phyloP scores from a whole-genome alignment of 2,797 vertebrate genomes.

The Helarctos malayanus region DNA sequence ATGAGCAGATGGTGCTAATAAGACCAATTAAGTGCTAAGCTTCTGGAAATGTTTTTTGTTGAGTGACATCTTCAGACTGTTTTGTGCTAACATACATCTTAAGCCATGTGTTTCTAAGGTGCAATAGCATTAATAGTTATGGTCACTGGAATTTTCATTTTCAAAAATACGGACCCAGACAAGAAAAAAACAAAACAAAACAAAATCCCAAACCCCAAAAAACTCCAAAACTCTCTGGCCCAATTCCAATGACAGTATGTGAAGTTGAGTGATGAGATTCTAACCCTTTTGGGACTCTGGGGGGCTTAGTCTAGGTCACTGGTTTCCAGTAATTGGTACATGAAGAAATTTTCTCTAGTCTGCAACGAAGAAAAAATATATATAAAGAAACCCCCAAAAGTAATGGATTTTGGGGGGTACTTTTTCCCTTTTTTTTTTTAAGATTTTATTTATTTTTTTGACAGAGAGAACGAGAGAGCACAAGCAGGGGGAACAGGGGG shows the following conservation, averaged over 20 bases:
- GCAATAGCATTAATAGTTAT: not conserved
- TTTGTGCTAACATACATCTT: constrained; percentile 62
- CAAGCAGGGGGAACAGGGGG: no score
- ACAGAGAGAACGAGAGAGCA: no score
- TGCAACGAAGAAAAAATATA: not conserved
- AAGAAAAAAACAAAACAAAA: not conserved
- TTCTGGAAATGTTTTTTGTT: constrained; percentile 80
- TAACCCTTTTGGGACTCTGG: not conserved
- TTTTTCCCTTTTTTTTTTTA: not conserved
- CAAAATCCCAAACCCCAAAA: not conserved
- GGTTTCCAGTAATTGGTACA: not conserved
- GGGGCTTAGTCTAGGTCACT: not conserved
- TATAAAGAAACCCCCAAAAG: not conserved
- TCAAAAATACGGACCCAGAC: constrained; percentile 9
- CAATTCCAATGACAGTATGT: constrained; percentile 2
- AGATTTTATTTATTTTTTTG: no score
- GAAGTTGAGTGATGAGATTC: not conserved
- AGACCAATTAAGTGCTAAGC: constrained; percentile 79
- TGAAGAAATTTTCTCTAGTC: constrained; percentile 38
- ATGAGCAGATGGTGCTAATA: constrained; percentile 82
- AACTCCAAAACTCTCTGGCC: not conserved
- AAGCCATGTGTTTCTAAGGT: constrained; percentile 62
- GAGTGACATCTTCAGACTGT: constrained; percentile 76
- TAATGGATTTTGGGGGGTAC: not conserved
- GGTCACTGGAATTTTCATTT: constrained; percentile 63